These are phyloP conservation scores for Chauna torquata DNA, from an alignment of 2,113 vertebrate species.

Conservation along the genomic window DNA sequence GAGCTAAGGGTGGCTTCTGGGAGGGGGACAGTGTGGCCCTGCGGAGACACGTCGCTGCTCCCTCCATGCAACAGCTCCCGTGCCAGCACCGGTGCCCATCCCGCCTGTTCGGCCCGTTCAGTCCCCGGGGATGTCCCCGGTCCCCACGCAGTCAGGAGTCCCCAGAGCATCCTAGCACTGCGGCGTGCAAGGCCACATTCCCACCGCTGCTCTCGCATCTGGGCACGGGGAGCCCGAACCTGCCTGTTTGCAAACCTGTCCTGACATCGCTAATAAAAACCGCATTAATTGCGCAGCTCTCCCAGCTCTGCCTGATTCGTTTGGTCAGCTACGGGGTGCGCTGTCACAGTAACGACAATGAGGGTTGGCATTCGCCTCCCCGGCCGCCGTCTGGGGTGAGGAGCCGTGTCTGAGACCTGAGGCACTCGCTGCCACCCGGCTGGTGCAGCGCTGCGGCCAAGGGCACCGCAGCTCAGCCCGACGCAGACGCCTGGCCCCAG, in stretches of 20 bases:
- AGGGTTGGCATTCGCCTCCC: not conserved
- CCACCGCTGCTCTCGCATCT: not conserved
- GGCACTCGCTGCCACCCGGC: not conserved
- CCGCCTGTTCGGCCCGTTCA: not conserved
- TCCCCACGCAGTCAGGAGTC: not conserved
- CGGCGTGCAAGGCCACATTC: not conserved
- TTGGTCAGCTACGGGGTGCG: conserved; percentile 1
- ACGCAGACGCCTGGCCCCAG: not conserved
- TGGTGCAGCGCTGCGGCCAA: not conserved
- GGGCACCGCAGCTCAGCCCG: not conserved
- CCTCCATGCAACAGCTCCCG: not conserved
- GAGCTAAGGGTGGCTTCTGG: not conserved
- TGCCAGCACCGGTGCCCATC: not conserved
- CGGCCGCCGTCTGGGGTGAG: not conserved
- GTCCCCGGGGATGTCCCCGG: not conserved
- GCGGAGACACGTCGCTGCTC: not conserved
- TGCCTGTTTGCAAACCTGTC: conserved; percentile 3
- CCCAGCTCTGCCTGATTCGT: not conserved
- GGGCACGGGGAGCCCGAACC: not conserved
- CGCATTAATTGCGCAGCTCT: conserved; percentile 24
- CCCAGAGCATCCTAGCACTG: not conserved
- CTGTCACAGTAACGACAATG: not conserved
- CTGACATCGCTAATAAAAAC: conserved; percentile 32
- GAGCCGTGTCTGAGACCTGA: not conserved
- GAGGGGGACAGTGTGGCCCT: not conserved